Evolutionary conservation across 2,113 vertebrate species (phyloP).

Genomic region (Cyprinus carpio): DNA sequence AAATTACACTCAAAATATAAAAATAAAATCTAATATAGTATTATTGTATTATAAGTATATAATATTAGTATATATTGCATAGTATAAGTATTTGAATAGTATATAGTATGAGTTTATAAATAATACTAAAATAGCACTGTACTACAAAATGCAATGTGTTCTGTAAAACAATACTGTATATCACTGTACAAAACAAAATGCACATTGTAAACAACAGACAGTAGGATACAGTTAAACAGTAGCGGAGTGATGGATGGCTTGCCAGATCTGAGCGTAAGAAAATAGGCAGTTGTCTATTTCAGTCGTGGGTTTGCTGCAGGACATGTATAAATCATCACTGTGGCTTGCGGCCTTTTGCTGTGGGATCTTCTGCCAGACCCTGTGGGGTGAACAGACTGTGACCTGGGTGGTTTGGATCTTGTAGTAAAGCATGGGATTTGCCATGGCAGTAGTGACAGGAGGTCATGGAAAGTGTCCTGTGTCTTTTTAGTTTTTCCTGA

Average conservation of each 20-base stretch:
- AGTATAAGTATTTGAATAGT: neutral
- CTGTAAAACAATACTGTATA: neutral
- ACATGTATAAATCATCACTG: slow-evolving; percentile 24
- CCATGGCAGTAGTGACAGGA: slow-evolving; percentile 13
- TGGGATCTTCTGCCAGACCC: slow-evolving; percentile 27
- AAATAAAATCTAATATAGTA: no score
- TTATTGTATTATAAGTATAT: no score
- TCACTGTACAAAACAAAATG: neutral
- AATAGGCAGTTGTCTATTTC: neutral
- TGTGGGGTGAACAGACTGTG: slow-evolving; percentile 41
- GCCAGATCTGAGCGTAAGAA: neutral
- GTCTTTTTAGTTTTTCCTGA: slow-evolving; percentile 1
- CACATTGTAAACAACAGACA: neutral
- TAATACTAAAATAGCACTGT: neutral
- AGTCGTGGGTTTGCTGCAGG: slow-evolving; percentile 1
- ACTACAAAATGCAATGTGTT: neutral
- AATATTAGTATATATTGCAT: neutral
- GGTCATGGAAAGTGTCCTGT: slow-evolving; percentile 21
- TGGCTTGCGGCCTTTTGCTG: neutral
- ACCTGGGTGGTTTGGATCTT: slow-evolving; percentile 31
- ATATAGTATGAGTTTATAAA: neutral
- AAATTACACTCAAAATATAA: no score
- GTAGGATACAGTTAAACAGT: neutral
- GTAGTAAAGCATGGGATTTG: neutral
- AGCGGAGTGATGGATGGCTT: neutral